phyloP scores from a whole-genome alignment of 2,113 vertebrate genomes.

The Microtus ochrogaster region DNA sequence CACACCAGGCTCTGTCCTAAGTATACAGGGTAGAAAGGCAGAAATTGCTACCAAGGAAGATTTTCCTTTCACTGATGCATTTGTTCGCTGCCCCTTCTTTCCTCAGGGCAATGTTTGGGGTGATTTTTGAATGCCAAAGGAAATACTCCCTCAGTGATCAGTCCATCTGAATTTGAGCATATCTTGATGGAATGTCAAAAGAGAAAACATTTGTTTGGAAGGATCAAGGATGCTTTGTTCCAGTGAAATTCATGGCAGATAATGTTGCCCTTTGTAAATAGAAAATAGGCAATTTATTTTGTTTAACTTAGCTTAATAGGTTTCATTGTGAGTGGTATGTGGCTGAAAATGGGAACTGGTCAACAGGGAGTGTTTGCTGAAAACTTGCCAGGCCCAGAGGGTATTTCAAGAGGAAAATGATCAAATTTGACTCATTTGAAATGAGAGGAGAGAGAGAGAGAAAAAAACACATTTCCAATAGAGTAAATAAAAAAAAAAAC shows the following conservation, averaged over 20 bases:
- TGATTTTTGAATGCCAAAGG: conserved; percentile 32
- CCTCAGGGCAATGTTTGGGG: conserved; percentile 6
- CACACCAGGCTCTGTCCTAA: conserved; percentile 53
- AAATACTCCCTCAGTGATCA: conserved; percentile 52
- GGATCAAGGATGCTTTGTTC: conserved; percentile 43
- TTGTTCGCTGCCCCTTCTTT: background rate
- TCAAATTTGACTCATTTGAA: conserved; percentile 42
- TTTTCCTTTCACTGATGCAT: conserved; percentile 53
- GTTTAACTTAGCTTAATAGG: conserved; percentile 36
- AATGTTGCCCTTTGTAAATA: conserved; percentile 57
- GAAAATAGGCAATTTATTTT: conserved; percentile 59
- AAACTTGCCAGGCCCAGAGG: background rate
- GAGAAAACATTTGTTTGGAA: conserved; percentile 63
- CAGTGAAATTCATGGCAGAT: conserved; percentile 49
- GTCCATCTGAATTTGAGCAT: conserved; percentile 54
- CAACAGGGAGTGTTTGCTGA: conserved; percentile 59
- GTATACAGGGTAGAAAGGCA: conserved; percentile 46
- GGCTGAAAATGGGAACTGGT: conserved; percentile 62
- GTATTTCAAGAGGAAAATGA: conserved; percentile 51
- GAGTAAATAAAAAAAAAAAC: conserved; percentile 26
- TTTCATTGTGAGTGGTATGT: background rate
- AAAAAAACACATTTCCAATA: background rate
- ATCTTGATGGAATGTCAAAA: conserved; percentile 59
- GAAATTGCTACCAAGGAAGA: conserved; percentile 15
- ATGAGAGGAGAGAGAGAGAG: background rate